phyloP scores from a whole-genome alignment of 2,113 vertebrate genomes.

The Chauna torquata region DNA sequence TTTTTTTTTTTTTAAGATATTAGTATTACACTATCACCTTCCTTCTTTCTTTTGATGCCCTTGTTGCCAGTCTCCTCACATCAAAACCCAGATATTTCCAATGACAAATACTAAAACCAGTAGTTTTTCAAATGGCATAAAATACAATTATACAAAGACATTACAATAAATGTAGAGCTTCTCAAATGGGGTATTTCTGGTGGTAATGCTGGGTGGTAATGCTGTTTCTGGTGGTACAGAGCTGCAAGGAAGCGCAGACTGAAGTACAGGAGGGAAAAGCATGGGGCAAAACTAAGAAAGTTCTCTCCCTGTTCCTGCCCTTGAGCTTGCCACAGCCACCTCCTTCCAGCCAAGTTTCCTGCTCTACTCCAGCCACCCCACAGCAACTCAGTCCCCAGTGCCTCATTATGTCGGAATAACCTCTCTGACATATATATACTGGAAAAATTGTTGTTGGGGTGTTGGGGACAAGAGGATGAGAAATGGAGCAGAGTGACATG shows the following conservation, averaged over 20 bases:
- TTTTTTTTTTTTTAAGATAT: background rate
- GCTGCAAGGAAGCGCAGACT: background rate
- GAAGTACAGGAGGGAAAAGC: background rate
- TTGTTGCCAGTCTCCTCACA: background rate
- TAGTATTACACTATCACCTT: background rate
- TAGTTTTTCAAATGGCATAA: background rate
- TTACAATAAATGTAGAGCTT: background rate
- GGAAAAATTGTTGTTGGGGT: background rate
- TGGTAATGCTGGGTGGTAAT: background rate
- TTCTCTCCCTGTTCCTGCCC: background rate
- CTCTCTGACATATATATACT: background rate
- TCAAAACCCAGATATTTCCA: background rate
- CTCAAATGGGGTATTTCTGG: accelerated
- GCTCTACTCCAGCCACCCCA: background rate
- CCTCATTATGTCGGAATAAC: background rate
- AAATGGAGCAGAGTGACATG: background rate
- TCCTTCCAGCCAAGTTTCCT: background rate
- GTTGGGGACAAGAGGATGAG: background rate
- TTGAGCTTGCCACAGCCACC: background rate
- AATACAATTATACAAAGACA: background rate
- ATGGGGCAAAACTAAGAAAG: background rate
- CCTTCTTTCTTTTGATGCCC: background rate
- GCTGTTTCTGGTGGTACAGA: background rate
- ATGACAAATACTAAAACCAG: background rate
- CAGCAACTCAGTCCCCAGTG: background rate